phyloP scores from a whole-genome alignment of 2,113 vertebrate species.

The Athene cunicularia region DNA sequence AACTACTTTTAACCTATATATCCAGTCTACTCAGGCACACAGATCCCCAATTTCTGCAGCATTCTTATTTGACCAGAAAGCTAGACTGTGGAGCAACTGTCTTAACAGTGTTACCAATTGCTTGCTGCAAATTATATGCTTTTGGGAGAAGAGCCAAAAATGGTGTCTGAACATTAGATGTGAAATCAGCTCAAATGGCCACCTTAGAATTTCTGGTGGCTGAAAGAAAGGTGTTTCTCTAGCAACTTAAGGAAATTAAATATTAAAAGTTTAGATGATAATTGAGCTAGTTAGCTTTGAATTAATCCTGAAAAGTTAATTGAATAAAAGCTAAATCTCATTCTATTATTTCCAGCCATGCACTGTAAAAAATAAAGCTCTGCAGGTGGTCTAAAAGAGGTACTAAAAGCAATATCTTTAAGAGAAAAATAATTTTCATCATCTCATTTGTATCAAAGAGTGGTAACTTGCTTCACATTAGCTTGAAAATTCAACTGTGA shows the following conservation, averaged over 20 bases:
- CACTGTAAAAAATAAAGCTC: not conserved
- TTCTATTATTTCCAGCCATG: not conserved
- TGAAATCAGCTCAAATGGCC: constrained; percentile 7
- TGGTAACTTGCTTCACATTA: not conserved
- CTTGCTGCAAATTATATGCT: not conserved
- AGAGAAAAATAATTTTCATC: not conserved
- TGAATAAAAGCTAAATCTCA: not conserved
- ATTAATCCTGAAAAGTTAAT: not conserved
- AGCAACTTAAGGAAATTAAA: not conserved
- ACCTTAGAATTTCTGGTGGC: not conserved
- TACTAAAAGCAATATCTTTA: not conserved
- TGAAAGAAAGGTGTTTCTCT: not conserved
- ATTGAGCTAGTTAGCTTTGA: not conserved
- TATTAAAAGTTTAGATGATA: not conserved
- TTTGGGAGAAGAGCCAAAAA: not conserved
- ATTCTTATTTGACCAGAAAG: constrained; percentile 16
- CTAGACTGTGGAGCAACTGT: not conserved
- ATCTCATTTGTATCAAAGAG: not conserved
- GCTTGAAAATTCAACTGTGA: not conserved
- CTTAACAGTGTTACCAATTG: not conserved
- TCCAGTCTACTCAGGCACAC: constrained; percentile 35
- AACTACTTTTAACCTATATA: constrained; percentile 54
- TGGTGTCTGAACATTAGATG: not conserved
- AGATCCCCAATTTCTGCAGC: constrained; percentile 28
- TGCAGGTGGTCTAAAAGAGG: not conserved